Evolutionary conservation across 1,140 invertebrate genomes (phyloP).

Genomic region (Helicoverpa armigera): DNA sequence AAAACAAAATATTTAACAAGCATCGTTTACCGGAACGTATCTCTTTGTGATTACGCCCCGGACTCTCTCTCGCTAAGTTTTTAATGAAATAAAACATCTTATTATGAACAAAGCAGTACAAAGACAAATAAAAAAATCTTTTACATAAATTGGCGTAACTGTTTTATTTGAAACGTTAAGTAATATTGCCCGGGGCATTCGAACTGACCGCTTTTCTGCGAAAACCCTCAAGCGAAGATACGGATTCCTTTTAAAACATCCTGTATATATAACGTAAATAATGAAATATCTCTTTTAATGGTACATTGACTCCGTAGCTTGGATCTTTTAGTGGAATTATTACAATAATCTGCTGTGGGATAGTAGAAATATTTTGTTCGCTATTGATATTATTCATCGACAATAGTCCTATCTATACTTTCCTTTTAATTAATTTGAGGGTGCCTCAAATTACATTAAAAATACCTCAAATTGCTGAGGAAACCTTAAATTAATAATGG

Average conservation of each 20-base stretch:
- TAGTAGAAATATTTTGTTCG: not conserved
- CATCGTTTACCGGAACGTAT: no score
- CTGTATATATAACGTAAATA: slow-evolving; percentile 4
- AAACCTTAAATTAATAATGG: no score
- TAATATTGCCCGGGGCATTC: slow-evolving; percentile 7
- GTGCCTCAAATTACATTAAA: no score
- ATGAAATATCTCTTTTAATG: not conserved
- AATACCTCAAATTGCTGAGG: no score
- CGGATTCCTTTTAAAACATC: slow-evolving; percentile 3
- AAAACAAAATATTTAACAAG: no score
- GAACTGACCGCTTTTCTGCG: slow-evolving; percentile 12
- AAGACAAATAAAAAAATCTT: slow-evolving; percentile 8
- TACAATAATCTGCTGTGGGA: not conserved
- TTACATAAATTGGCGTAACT: slow-evolving; percentile 23
- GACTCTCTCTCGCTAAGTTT: not conserved
- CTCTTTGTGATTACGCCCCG: not conserved
- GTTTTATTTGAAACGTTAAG: slow-evolving; percentile 22
- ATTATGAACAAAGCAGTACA: slow-evolving; percentile 8
- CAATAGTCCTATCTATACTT: no score
- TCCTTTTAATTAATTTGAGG: no score
- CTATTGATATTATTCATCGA: not conserved
- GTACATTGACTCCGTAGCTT: not conserved
- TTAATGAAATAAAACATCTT: slow-evolving; percentile 20
- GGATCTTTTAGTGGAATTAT: not conserved
- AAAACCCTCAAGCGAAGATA: slow-evolving; percentile 8